Conservation (phyloP, 2,888 invertebrate species). For the Pachliopta kotzebuea region DNA sequence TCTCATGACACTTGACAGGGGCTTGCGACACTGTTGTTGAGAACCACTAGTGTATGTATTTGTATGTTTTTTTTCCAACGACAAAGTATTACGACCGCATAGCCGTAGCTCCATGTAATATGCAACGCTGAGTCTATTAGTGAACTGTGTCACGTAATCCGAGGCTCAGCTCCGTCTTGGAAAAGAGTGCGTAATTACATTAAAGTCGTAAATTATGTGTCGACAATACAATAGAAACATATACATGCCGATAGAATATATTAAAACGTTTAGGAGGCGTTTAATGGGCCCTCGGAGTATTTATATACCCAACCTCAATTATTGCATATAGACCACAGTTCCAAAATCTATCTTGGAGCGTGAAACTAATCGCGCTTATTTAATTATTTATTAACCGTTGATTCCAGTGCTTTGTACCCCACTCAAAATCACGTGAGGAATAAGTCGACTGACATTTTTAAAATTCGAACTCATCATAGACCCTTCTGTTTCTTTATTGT, state of each 20-base stretch:
- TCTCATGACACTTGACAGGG: too few species aligned
- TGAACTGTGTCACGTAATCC: slow-evolving; percentile 21
- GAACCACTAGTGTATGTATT: too few species aligned
- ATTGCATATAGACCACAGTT: neutral
- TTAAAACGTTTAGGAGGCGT: slow-evolving; percentile 6
- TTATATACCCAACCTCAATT: slow-evolving; percentile 9
- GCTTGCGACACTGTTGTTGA: too few species aligned
- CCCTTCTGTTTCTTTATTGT: too few species aligned
- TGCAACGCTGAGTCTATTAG: slow-evolving; percentile 22
- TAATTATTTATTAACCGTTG: too few species aligned
- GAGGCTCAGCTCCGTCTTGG: slow-evolving; percentile 16
- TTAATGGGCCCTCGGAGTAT: neutral
- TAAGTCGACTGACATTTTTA: too few species aligned
- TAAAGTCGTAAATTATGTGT: slow-evolving; percentile 25
- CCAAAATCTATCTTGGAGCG: too few species aligned
- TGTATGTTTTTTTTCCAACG: too few species aligned
- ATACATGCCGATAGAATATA: slow-evolving; percentile 20
- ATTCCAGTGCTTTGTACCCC: too few species aligned
- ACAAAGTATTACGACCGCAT: slow-evolving; percentile 31
- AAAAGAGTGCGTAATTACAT: slow-evolving; percentile 23
- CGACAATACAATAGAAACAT: slow-evolving; percentile 23
- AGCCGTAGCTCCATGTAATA: slow-evolving; percentile 32
- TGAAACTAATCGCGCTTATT: too few species aligned
- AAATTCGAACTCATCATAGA: too few species aligned
- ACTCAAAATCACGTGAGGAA: too few species aligned